Evolutionary conservation across 2,888 invertebrate species (phyloP).

Genomic region (Torymus auratus): DNA sequence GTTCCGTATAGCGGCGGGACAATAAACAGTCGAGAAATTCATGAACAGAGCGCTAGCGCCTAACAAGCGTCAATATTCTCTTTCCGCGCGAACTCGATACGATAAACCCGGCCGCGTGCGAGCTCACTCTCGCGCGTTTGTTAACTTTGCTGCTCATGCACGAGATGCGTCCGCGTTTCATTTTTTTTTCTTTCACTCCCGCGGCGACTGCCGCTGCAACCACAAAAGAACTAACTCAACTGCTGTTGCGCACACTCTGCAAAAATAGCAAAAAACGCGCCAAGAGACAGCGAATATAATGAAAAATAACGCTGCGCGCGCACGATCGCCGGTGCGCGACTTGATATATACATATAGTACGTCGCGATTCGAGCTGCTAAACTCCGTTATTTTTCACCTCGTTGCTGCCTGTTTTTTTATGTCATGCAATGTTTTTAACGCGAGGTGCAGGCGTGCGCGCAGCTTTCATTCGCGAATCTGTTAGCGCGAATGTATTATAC

Average conservation of each 20-base stretch:
- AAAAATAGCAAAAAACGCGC: background rate
- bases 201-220: background rate
- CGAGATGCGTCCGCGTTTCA: slow-evolving; percentile 16
- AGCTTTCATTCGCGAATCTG: background rate
- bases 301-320: background rate
- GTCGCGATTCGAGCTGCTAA: slow-evolving; percentile 3
- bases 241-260: background rate
- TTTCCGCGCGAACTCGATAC: slow-evolving; percentile 7
- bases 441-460: background rate
- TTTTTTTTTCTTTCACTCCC: slow-evolving; percentile 9
- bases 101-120: slow-evolving; percentile 22
- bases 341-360: background rate
- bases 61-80: slow-evolving; percentile 19
- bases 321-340: slow-evolving; percentile 18
- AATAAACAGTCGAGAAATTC: slow-evolving; percentile 34
- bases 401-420: background rate
- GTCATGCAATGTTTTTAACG: too few relatives aligned
- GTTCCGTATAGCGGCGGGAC: background rate
- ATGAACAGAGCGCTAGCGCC: slow-evolving; percentile 1
- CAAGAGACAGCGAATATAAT: background rate
- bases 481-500: slow-evolving; percentile 9
- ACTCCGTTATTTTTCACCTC: slow-evolving; percentile 12
- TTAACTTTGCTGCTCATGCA: slow-evolving; percentile 33
- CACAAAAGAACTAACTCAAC: slow-evolving; percentile 27
- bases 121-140: slow-evolving; percentile 1